Evolutionary conservation across 2,113 vertebrate species (phyloP), one percentile per base, ranked within the genome.

Genomic region (Capreolus pygargus): DNA sequence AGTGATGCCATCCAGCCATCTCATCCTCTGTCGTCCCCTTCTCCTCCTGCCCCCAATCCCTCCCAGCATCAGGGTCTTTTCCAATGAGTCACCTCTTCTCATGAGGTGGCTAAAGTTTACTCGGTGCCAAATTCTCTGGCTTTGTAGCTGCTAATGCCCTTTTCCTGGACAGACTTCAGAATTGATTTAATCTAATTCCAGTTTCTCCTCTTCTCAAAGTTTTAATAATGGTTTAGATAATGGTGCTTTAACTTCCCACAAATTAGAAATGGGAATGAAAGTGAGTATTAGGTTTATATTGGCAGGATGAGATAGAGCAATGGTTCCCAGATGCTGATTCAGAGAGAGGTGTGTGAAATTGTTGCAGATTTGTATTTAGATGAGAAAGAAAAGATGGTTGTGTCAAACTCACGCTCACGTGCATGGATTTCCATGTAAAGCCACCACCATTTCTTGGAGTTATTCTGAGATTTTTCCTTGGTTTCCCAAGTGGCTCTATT

Each of bases 201-300:
- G 16, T 94, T 98, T 97, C 83, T 86, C 74, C 74, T 94, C 45
- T 67, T 50, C 36, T 84, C n/a, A 58, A 60, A 47, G 12, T 86
- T 89, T 91, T 82, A 78, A 16, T 92, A 60, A 58, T 52, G 19
- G 57, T 97, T 95, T 90, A 86, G 87, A 39, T 81, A 82, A 85
- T 12, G 43, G 11, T 91, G 92, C 70, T 39, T 96, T 82, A 82
- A 89, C 39, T 67, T 90, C 60, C 28, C 92, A 30, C 23, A 96
- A 92, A 79, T 94, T 47, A 61, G 28, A 94, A 94, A 61, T 93
- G 70, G 82, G 55, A 89, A 54, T 36, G 33, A 54, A 74, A 94
- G 54, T 36, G 52, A 89, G 8, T 47, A 17, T 58, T 76, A 60
- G 16, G 6, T 91, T 95, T 61, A 55, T 86, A 33, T 28, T 74